Percentiles rank a stretch among this genome's conserved stretches.
These are phyloP conservation scores for Menidia menidia DNA, from an alignment of 2,797 vertebrate genomes.

Conservation along the genomic window DNA sequence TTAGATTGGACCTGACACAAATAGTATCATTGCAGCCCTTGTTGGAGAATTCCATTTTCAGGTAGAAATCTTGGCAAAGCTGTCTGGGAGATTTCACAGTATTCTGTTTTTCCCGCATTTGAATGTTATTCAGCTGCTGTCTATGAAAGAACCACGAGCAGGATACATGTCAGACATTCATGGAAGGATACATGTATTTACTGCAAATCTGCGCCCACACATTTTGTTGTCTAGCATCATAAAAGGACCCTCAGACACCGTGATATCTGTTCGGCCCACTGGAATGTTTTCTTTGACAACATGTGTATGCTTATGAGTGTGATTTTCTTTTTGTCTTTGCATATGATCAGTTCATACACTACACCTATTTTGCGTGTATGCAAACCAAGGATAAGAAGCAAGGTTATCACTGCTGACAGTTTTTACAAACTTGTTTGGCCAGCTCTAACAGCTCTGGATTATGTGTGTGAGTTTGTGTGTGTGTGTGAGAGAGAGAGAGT, in stretches of 20 bases:
- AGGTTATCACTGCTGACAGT: slow-evolving; percentile 62
- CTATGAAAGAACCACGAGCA: slow-evolving; percentile 64
- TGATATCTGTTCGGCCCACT: slow-evolving; percentile 49
- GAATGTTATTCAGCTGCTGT: slow-evolving; percentile 65
- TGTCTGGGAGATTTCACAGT: slow-evolving; percentile 67
- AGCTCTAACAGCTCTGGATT: slow-evolving; percentile 64
- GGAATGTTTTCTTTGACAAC: slow-evolving; percentile 43
- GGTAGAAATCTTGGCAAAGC: slow-evolving; percentile 77
- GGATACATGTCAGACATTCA: slow-evolving; percentile 72
- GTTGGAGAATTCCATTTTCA: slow-evolving; percentile 81
- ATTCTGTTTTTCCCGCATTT: slow-evolving; percentile 62
- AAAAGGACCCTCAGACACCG: slow-evolving; percentile 62
- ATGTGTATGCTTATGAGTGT: slow-evolving; percentile 25
- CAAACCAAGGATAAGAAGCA: slow-evolving; percentile 25
- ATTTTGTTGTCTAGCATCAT: slow-evolving; percentile 54
- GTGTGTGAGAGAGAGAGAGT: slow-evolving; percentile 21
- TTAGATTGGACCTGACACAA: slow-evolving; percentile 85
- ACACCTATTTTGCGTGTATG: slow-evolving; percentile 56
- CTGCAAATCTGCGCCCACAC: slow-evolving; percentile 77
- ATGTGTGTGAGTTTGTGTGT: not conserved
- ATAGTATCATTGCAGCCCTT: slow-evolving; percentile 80
- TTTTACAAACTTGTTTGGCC: slow-evolving; percentile 82
- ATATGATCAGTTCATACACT: slow-evolving; percentile 20
- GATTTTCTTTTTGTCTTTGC: slow-evolving; percentile 8
- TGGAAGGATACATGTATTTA: slow-evolving; percentile 68